Evolutionary conservation across 2,797 vertebrate species (phyloP).

Genomic region (Anabacerthia variegaticeps): DNA sequence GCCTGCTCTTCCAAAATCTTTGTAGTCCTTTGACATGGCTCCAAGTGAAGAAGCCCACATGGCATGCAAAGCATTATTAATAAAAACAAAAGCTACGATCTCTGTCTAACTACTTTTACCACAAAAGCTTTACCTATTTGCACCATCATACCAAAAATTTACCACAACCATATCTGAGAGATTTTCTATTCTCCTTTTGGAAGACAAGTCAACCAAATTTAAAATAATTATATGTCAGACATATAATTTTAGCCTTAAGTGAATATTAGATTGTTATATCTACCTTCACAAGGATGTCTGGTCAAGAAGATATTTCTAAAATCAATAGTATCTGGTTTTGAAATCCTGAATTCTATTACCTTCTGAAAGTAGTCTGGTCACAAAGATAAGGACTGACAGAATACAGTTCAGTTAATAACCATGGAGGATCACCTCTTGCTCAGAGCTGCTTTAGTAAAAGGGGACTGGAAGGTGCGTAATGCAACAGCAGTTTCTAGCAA

Average conservation of each 20-base stretch:
- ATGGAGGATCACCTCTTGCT: neutral
- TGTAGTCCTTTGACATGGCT: neutral
- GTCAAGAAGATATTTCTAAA: neutral
- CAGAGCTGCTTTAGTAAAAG: neutral
- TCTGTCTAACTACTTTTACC: neutral
- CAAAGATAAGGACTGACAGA: neutral
- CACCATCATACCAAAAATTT: neutral
- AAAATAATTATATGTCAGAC: neutral
- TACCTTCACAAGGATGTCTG: neutral
- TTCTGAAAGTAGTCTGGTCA: neutral
- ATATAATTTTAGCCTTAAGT: neutral
- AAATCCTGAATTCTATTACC: neutral
- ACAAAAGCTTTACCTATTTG: neutral
- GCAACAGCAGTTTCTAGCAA: neutral
- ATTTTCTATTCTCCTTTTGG: neutral
- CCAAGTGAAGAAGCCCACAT: neutral
- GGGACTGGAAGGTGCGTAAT: neutral
- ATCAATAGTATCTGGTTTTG: neutral
- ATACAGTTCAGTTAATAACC: neutral
- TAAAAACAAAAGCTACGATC: neutral
- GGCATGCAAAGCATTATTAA: neutral
- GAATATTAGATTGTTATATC: neutral
- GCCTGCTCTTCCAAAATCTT: neutral
- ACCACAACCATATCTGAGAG: neutral
- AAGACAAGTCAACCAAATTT: neutral